phyloP scores from a whole-genome alignment of 2,888 invertebrate genomes.

The Tanytarsus gracilentus region DNA sequence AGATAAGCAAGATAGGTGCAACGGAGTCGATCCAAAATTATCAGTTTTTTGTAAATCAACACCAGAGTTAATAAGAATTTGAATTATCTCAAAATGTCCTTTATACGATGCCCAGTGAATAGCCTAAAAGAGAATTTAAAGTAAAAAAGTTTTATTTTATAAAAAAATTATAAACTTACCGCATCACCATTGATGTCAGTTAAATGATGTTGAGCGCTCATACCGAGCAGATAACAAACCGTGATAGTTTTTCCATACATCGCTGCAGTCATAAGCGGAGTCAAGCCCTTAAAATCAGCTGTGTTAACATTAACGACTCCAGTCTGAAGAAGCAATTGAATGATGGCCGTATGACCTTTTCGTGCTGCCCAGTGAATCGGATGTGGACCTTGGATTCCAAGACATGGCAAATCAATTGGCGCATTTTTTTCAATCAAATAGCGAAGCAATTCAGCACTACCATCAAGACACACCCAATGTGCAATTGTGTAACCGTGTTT shows the following conservation, averaged over 20 bases:
- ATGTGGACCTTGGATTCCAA: slow-evolving; percentile 79
- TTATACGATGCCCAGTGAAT: slow-evolving; percentile 93
- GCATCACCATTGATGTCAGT: slow-evolving; percentile 90
- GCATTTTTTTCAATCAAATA: slow-evolving; percentile 75
- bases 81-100: slow-evolving; percentile 79
- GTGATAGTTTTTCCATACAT: slow-evolving; percentile 89
- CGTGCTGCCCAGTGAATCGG: slow-evolving; percentile 93
- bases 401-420: slow-evolving; percentile 75
- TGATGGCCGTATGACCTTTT: slow-evolving; percentile 83
- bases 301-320: slow-evolving; percentile 77
- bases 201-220: slow-evolving; percentile 76
- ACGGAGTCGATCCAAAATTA: slow-evolving; percentile 84
- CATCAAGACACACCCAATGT: slow-evolving; percentile 85
- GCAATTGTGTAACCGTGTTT: slow-evolving; percentile 90
- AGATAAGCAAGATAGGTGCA: slow-evolving; percentile 81
- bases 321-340: slow-evolving; percentile 66
- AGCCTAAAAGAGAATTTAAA: no score
- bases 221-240: slow-evolving; percentile 80
- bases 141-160: no score
- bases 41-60: slow-evolving; percentile 83
- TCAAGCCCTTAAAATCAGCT: slow-evolving; percentile 80
- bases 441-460: slow-evolving; percentile 81
- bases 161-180: no score
- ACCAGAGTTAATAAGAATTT: slow-evolving; percentile 81
- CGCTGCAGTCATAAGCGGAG: slow-evolving; percentile 84